A percentile compares a stretch with the other conserved stretches of the same genome.
These are phyloP conservation scores for human (Homo sapiens) DNA, from an alignment of 2,113 vertebrate genomes.

Conservation along the genomic window GRCh38 chr6:91768501-91769000, in stretches of 20 bases:
- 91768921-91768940: conserved; percentile 18
- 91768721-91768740: background rate
- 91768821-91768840: conserved; percentile 48
- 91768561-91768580: background rate
- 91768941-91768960: conserved; percentile 31
- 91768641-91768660: background rate
- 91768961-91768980: conserved; percentile 19
- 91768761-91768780: background rate
- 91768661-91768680: background rate
- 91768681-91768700: background rate
- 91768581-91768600: background rate
- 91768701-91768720: background rate
- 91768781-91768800: conserved; percentile 59
- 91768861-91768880: conserved; percentile 49
- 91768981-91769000: conserved; percentile 41
- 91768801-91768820: conserved; percentile 56
- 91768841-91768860: conserved; percentile 63
- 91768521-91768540: background rate
- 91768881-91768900: background rate
- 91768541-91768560: background rate
- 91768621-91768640: background rate
- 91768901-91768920: conserved; percentile 57
- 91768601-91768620: background rate
- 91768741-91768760: background rate
- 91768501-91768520: background rate